These are phyloP conservation scores for Beris morrisii DNA, from an alignment of 2,888 invertebrate species.

Conservation along the genomic window DNA sequence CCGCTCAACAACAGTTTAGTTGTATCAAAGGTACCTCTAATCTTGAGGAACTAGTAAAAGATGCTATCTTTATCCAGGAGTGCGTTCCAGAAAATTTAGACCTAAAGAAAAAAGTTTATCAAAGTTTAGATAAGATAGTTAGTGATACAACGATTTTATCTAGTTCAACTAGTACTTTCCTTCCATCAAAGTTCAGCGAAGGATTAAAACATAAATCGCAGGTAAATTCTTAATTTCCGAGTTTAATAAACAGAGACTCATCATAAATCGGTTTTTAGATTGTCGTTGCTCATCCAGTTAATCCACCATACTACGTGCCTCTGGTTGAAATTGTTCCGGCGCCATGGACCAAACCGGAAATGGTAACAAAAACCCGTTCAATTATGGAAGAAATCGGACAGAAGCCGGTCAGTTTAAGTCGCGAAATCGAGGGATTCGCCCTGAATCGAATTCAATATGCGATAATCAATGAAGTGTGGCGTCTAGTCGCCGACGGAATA, in stretches of 20 bases:
- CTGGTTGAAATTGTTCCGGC: constrained; percentile 93
- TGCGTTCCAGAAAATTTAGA: constrained; percentile 90
- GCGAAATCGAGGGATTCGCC: constrained; percentile 90
- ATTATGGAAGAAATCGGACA: constrained; percentile 88
- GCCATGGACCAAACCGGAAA: constrained; percentile 84
- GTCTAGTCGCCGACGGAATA: constrained; percentile 81
- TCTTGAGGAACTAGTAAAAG: constrained; percentile 71
- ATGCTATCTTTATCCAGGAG: constrained; percentile 85
- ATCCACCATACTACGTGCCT: constrained; percentile 95
- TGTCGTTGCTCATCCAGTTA: constrained; percentile 88
- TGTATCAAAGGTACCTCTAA: constrained; percentile 75
- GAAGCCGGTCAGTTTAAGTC: constrained; percentile 80
- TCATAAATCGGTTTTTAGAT: constrained; percentile 42
- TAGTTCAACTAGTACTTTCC: constrained; percentile 90
- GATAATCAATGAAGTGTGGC: constrained; percentile 89
- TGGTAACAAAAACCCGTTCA: constrained; percentile 71
- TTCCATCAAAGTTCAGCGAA: constrained; percentile 85
- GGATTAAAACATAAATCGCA: constrained; percentile 71
- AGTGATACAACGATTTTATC: constrained; percentile 79
- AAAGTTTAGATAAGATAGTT: constrained; percentile 74
- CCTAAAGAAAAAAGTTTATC: constrained; percentile 79
- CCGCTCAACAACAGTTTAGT: constrained; percentile 72
- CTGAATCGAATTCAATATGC: constrained; percentile 95
- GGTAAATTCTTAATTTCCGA: constrained; percentile 48
- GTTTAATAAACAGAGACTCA: neutral